Base-by-base conservation (phyloP, 2,113 vertebrate species). In the Heterocephalus glaber region DNA sequence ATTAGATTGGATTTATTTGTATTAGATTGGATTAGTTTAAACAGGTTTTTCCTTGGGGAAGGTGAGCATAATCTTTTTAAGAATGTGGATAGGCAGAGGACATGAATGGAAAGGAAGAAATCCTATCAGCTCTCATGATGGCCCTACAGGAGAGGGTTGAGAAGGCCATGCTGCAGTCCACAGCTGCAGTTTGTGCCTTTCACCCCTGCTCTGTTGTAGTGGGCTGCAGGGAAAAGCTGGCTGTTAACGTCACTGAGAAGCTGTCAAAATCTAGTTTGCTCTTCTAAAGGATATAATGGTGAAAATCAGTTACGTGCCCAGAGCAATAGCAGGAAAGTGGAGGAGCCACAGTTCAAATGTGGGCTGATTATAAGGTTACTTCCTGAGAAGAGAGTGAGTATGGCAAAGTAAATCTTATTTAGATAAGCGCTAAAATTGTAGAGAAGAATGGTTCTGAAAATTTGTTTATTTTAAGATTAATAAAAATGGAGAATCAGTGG, bases 21-120 rank as follows among this genome's bases (percentile, higher is more conserved):
- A 47, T 60, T 77, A 54, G 84, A n/a, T 44, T 95, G n/a, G 30
- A 47, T 84, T 88, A 28, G 49, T 81, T 86, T 82, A 85, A 85
- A 63, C 4, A 5, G 54, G 11, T 22, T 2, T 88, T 92, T 94
- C 16, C 76, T 5, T 96, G 30, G 58, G 41, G 19, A 88, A 93
- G 44, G 52, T 84, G 49, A n/a, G 20, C 4, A 60, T 63, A 28
- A 56, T 74, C 4, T 52, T 95, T 90, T 44, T 74, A 68, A 92
- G 41, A 6, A 5, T 66, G 33, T 52, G 30, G 3, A 44, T 58
- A 74, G 44, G 16, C n/a, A 93, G 35, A 52, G 54, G 72, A 12
- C 19, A 61, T 19, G 68, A 95, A 35, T 33, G 7, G 26, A 47
- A 12, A 17, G 17, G 17, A 89, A 86, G n/a, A 49, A 60, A 68